A percentile compares a stretch with the other conserved stretches of the same genome.
phyloP scores from a whole-genome alignment of 2,888 invertebrate genomes.

The Epirrhoe tristata region DNA sequence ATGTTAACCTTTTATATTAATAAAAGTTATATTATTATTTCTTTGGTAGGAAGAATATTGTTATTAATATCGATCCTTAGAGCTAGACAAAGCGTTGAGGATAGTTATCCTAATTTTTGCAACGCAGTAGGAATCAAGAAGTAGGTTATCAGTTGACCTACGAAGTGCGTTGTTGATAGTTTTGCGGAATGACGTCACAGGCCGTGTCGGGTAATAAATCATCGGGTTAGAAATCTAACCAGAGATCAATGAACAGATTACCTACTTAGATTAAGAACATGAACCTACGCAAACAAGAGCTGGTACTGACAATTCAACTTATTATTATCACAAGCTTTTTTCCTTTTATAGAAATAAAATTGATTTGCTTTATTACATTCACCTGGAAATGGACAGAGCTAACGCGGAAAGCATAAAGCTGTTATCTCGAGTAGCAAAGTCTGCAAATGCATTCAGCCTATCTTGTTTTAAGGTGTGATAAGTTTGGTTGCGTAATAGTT shows the following conservation, averaged over 20 bases:
- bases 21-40: not conserved
- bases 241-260: conserved; percentile 31
- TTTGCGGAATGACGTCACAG: conserved; percentile 67
- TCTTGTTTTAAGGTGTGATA: conserved; percentile 40
- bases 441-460: conserved; percentile 37
- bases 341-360: not conserved
- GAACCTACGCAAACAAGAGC: conserved; percentile 9
- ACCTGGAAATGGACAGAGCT: conserved; percentile 28
- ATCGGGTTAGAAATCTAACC: conserved; percentile 32
- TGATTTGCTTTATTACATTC: conserved; percentile 15
- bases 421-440: conserved; percentile 22
- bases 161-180: conserved; percentile 67
- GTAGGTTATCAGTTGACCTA: conserved; percentile 77
- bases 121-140: conserved; percentile 64
- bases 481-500: conserved; percentile 53
- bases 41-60: not conserved
- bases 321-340: not conserved
- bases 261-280: conserved; percentile 28
- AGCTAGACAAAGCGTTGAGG: conserved; percentile 31
- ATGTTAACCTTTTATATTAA: not conserved
- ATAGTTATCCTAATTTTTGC: conserved; percentile 57
- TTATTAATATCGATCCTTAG: not conserved
- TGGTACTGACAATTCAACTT: not conserved
- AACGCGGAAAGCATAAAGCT: conserved; percentile 30
- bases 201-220: conserved; percentile 43